Conservation (phyloP, 2,797 vertebrate genomes). For the Vespertilio murinus region DNA sequence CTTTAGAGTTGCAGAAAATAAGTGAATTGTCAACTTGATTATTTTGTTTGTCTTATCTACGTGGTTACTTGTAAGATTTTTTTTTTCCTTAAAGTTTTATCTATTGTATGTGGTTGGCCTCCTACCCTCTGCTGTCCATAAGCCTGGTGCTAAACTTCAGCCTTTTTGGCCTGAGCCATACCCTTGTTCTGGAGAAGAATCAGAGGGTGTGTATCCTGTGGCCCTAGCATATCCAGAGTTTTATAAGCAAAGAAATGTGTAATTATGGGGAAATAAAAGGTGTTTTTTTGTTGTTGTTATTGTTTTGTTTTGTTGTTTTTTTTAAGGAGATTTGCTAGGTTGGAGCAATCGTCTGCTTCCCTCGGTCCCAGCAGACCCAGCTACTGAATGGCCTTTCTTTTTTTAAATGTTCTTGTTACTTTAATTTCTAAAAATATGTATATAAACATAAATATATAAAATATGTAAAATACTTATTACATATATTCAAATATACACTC, state of each 20-base stretch:
- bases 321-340: not conserved
- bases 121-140: not conserved
- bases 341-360: not conserved
- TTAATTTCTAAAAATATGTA: not conserved
- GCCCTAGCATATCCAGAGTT: not conserved
- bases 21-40: not conserved
- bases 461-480: not conserved
- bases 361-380: not conserved
- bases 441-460: not conserved
- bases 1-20: not conserved
- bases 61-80: not conserved
- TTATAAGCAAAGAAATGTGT: constrained; percentile 19
- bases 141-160: not conserved
- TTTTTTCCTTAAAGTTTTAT: not conserved
- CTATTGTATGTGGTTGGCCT: not conserved
- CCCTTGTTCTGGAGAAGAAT: not conserved
- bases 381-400: not conserved
- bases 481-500: no score
- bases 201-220: not conserved
- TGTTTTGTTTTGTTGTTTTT: not conserved
- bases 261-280: not conserved
- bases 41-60: not conserved
- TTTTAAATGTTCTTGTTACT: not conserved
- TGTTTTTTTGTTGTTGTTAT: not conserved
- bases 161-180: not conserved